Conservation (phyloP, 2,797 vertebrate species). For the Momotus momota region DNA sequence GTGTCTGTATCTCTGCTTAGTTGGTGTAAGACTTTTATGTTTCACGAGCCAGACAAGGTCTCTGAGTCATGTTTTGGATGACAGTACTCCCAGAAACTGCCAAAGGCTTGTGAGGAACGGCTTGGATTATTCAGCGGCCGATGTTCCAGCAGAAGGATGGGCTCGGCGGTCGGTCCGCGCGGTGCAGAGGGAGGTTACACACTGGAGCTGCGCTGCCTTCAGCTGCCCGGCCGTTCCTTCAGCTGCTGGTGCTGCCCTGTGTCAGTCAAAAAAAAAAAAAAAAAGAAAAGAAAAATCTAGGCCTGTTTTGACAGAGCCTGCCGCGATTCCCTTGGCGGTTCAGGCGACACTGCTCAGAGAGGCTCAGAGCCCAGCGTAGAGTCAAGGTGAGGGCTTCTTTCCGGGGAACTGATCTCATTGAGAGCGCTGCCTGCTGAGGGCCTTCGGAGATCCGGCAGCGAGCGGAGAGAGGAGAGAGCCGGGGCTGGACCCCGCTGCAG, state of each 20-base stretch:
- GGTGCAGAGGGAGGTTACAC: neutral
- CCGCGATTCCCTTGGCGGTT: neutral
- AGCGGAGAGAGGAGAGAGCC: neutral
- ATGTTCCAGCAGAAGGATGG: neutral
- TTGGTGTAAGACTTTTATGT: neutral
- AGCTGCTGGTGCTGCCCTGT: no score
- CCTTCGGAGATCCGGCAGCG: neutral
- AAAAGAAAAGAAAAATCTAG: rapidly evolving
- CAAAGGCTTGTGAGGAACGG: neutral
- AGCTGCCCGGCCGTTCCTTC: no score
- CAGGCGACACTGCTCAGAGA: neutral
- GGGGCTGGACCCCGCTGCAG: rapidly evolving
- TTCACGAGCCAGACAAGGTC: neutral
- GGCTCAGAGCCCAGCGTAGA: neutral
- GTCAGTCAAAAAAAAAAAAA: neutral
- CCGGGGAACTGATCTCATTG: neutral
- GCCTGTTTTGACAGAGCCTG: neutral
- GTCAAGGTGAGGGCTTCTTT: rapidly evolving
- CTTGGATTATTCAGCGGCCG: neutral
- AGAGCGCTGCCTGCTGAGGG: neutral
- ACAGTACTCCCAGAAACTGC: neutral
- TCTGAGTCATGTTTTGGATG: slow-evolving; percentile 10
- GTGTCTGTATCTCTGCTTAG: neutral
- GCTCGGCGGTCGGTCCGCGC: rapidly evolving
- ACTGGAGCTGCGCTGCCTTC: neutral